Base-by-base conservation (phyloP, 2,888 invertebrate species). In the Drosophila paranaensis region DNA sequence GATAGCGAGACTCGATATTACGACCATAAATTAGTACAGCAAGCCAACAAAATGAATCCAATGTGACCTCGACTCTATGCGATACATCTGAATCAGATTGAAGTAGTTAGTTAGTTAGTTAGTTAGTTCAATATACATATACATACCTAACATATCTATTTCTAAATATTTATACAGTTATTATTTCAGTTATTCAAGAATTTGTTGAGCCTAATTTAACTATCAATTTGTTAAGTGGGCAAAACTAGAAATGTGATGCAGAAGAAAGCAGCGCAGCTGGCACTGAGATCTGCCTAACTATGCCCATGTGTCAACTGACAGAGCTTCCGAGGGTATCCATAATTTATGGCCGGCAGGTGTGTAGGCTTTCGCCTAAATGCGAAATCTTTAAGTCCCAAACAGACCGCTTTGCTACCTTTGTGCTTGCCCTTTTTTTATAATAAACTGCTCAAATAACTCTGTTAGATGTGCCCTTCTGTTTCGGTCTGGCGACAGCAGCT, bases 281-380 rank as follows among this genome's bases (percentile, higher is more conserved):
- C 33, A 40, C 57, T 6, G 25, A n/a, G 48, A 43, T 27, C 58
- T 30, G 33, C 43, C 39, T 42, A 56, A 64, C 53, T 72, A 60
- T 73, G 69, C 43, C 81, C 78, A 66, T 75, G 72, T 81, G 88
- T 73, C 85, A 88, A 68, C 65, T 62, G 73, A 37, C 60, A 57
- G 60, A 39, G 63, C 65, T 68, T 46, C 27, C 14, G 42, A 20
- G 50, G 60, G 42, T 16, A 62, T 62, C 51, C 53, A 35, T 83
- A 74, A 82, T 77, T 81, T 83, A 87, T 82, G 71, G 64, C 66
- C 69, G 65, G 45, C 82, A 79, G 88, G 88, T 88, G 82, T 69
- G 67, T 60, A 30, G 30, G 43, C 46, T 45, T 45, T 43, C 45
- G 56, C 25, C 42, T 60, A 65, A 77, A 70, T 69, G 63, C 54